Base-by-base conservation (phyloP, 2,113 vertebrate genomes). In the Hymenochirus boettgeri region DNA sequence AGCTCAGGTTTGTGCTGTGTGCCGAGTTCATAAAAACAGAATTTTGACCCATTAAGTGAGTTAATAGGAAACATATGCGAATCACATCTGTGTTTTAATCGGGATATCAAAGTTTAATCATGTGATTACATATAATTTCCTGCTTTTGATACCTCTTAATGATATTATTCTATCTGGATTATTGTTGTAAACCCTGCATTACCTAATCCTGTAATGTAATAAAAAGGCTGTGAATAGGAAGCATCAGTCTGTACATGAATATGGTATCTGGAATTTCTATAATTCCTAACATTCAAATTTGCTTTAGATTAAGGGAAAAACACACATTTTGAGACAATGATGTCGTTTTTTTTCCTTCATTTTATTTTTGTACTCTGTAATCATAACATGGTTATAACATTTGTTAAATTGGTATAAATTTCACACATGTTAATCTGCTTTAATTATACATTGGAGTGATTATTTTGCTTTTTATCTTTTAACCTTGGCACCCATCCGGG, bases 151-250 rank as follows among this genome's bases (percentile, higher is more conserved):
- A 37, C 12, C 21, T 37, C 12, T 57, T 22, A 35, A 35, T 35
- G 22, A 15, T 57, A 12, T 35, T 39, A 35, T 35, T 42, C 35
- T 22, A 37, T 37, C 45, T n/a, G 23, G 56, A 58, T 25, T 24
- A 42, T n/a, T 17, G n/a, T 12, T 25, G 57, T 37, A 60, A 47
- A 12, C 23, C 13, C 31, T 37, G 21, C 23, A 57, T 60, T 60
- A 25, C 18, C 46, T 60, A 60, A 60, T 21, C 21, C 24, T 15
- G 11, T 60, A 60, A 60, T 48, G 21, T 23, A 47, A 60, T 57
- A 57, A 57, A 29, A 8, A 57, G 3, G 17, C 18, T 17, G 10
- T 37, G 26, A 37, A 21, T 6, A 47, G 57, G 57, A 60, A 60
- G 15, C 27, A 8, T 24, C 18, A 22, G 18, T n/a, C 22, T 12